Evolutionary conservation across 2,113 vertebrate species (phyloP).

Genomic region (Nipponia nippon): DNA sequence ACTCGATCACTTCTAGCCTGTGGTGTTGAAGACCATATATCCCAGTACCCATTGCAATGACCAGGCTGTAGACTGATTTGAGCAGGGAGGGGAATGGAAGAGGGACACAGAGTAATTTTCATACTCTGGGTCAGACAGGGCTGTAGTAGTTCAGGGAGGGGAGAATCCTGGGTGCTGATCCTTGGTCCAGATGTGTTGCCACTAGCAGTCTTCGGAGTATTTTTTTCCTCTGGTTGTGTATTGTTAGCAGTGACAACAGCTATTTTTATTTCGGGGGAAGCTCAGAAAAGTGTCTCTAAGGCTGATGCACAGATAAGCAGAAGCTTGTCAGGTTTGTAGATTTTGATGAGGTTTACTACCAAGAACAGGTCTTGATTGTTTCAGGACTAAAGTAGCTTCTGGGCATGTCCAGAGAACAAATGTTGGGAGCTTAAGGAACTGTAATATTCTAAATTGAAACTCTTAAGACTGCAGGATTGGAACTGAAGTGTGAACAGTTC

Average conservation of each 20-base stretch:
- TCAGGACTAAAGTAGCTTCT: background rate
- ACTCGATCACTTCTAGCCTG: background rate
- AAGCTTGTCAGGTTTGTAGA: background rate
- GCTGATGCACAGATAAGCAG: background rate
- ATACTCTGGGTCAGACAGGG: background rate
- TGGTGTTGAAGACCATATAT: background rate
- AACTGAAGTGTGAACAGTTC: background rate
- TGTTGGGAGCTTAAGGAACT: background rate
- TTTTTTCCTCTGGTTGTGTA: background rate
- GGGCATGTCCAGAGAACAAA: background rate
- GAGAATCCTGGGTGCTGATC: background rate
- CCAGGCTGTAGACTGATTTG: background rate
- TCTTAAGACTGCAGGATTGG: background rate
- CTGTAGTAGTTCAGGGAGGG: background rate
- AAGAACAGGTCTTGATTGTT: background rate
- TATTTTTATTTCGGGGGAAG: background rate
- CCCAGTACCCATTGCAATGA: background rate
- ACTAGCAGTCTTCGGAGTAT: background rate
- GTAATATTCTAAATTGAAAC: background rate
- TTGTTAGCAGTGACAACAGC: background rate
- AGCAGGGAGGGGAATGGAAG: background rate
- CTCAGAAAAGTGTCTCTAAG: background rate
- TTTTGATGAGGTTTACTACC: background rate
- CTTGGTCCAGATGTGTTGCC: background rate
- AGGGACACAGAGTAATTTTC: background rate